Percentiles rank a stretch among this genome's conserved stretches.
phyloP scores from a whole-genome alignment of 53 echinoderm and acorn worm species.

The Actinopyga echinites region DNA sequence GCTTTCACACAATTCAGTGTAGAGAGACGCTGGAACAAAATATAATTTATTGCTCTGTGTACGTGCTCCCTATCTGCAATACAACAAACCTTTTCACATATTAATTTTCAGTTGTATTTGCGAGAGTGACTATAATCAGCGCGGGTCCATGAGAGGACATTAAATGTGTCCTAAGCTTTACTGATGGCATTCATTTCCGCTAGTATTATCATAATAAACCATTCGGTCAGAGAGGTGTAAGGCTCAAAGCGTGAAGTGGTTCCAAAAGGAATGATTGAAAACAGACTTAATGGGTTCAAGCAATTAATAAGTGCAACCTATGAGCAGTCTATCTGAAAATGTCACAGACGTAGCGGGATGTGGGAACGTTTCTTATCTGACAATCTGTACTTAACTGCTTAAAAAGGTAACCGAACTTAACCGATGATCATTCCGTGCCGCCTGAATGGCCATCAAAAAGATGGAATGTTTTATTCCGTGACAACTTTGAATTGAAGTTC shows the following conservation, averaged over 20 bases:
- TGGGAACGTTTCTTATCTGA: no score
- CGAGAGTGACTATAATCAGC: constrained; percentile 20
- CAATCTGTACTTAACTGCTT: no score
- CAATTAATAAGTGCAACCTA: constrained; percentile 20
- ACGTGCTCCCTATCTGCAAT: constrained; percentile 12
- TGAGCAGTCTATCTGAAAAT: neutral
- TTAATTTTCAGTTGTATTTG: constrained; percentile 36
- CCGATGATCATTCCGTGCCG: no score
- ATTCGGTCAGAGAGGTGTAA: constrained; percentile 3
- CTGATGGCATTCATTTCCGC: constrained; percentile 30
- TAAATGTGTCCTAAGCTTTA: constrained; percentile 35
- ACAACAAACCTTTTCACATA: constrained; percentile 20
- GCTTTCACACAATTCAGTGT: constrained; percentile 25
- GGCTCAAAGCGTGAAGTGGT: constrained; percentile 23
- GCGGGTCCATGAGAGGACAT: constrained; percentile 25
- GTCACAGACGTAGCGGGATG: neutral
- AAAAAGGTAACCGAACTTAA: no score
- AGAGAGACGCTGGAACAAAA: constrained; percentile 12
- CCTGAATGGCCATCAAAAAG: no score
- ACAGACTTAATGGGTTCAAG: constrained; percentile 15
- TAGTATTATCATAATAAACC: constrained; percentile 33
- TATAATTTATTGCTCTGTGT: constrained; percentile 18
- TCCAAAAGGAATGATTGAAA: constrained; percentile 22
- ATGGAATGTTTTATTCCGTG: no score
- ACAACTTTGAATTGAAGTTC: no score